Evolutionary conservation across 2,113 vertebrate species (phyloP), one percentile per base, ranked within the genome.

Genomic region (Cebidichthys violaceus): DNA sequence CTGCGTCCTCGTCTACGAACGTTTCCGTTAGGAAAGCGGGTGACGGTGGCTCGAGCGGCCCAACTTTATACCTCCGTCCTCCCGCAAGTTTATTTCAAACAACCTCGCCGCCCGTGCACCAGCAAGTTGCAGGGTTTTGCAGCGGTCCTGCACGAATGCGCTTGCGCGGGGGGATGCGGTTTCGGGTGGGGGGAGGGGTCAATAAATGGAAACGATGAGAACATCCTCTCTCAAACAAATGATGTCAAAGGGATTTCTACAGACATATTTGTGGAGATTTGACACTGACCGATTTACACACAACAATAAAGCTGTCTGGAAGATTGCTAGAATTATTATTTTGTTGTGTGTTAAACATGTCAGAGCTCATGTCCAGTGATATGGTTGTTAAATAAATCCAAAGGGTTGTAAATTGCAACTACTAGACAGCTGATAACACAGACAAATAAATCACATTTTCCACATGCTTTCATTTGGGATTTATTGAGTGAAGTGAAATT

Each of bases 151-250:
- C 0, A 0, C 0, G 0, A 94, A 0, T 83, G 88, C 94, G 94
- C 95, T 87, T 94, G 95, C 92, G 94, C 84, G 81, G 47, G 71
- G 52, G 90, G 91, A 79, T 95, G 95, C 93, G 91, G 94, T 90
- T 87, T 50, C 75, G 81, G 50, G 89, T 83, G 92, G 90, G 88
- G 86, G 89, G 54, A 27, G 81, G 81, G 91, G 92, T 89, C 90
- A 59, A 72, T 73, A 66, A 50, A 81, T 86, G 91, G 86, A 91
- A 85, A 91, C 55, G 90, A 90, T 93, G 93, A 92, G 91, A 82
- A 83, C 89, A 90, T 90, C 88, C 81, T 82, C 75, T 77, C 86
- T 82, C 18, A 73, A 33, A 83, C 81, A 83, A 84, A 81, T 92
- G 91, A 93, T 92, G 92, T 92, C 90, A 91, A 90, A 90, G 87